phyloP scores from a whole-genome alignment of 37 sponge, comb jelly and placozoan species.

The Theonella swinhoei region DNA sequence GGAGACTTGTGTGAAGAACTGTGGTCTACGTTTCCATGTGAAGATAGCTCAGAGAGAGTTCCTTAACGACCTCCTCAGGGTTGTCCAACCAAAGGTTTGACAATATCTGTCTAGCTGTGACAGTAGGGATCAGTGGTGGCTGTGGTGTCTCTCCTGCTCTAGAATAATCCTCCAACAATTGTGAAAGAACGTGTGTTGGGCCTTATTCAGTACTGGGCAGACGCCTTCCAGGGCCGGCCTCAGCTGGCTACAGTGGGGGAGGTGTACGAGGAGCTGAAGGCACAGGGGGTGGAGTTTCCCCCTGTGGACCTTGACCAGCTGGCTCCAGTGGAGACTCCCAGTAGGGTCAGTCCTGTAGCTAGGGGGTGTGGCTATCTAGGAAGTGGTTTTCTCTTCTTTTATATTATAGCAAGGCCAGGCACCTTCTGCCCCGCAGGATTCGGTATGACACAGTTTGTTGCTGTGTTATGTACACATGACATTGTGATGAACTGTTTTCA shows the following conservation, averaged over 20 bases:
- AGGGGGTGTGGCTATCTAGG: neutral
- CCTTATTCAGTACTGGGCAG: slow-evolving; percentile 94
- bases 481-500: neutral
- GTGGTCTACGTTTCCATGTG: slow-evolving; percentile 88
- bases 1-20: slow-evolving; percentile 97
- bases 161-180: slow-evolving; percentile 83
- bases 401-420: neutral
- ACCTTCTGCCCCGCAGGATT: slow-evolving; percentile 11
- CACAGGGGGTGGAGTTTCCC: slow-evolving; percentile 92
- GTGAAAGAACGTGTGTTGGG: slow-evolving; percentile 83
- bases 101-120: neutral
- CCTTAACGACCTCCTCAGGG: slow-evolving; percentile 73
- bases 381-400: neutral
- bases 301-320: slow-evolving; percentile 89
- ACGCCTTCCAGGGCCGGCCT: slow-evolving; percentile 81
- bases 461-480: neutral
- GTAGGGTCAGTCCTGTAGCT: slow-evolving; percentile 9
- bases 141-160: neutral
- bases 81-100: slow-evolving; percentile 61
- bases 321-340: slow-evolving; percentile 89
- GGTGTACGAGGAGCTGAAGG: slow-evolving; percentile 78
- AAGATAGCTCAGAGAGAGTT: slow-evolving; percentile 91
- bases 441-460: neutral
- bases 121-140: neutral
- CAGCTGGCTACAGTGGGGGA: slow-evolving; percentile 77